These are phyloP conservation scores for Dufourea novaeangliae DNA, from an alignment of 1,140 invertebrate genomes.

Conservation along the genomic window DNA sequence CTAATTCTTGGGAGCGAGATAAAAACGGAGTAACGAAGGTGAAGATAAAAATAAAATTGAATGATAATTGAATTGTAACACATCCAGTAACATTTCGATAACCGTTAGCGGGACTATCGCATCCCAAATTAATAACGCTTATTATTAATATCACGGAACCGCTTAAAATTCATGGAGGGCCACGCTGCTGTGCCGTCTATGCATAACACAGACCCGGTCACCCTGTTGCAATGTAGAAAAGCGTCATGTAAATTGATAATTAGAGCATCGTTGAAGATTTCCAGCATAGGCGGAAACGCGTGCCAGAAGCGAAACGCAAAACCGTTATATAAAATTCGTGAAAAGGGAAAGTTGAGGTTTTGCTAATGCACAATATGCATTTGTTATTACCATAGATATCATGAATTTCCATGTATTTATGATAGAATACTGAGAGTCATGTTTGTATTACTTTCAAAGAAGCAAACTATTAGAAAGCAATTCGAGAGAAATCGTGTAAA, in stretches of 20 bases:
- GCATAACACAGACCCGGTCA: slow-evolving; percentile 20
- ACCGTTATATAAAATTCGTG: slow-evolving; percentile 25
- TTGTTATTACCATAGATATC: background rate
- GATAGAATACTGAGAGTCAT: too few species aligned
- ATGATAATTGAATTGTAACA: background rate
- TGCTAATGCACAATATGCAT: too few species aligned
- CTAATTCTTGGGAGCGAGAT: background rate
- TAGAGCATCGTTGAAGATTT: slow-evolving; percentile 25
- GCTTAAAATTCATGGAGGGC: slow-evolving; percentile 10
- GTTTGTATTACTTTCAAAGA: too few species aligned
- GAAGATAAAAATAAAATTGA: background rate
- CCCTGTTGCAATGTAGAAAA: slow-evolving; percentile 4
- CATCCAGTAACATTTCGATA: background rate
- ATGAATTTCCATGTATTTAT: too few species aligned
- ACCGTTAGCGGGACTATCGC: background rate
- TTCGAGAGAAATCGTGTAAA: too few species aligned
- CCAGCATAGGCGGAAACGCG: background rate
- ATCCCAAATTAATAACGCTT: slow-evolving; percentile 18
- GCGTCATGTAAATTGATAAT: slow-evolving; percentile 23
- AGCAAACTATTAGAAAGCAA: too few species aligned
- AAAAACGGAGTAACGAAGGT: background rate
- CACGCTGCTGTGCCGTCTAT: background rate
- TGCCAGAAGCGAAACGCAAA: background rate
- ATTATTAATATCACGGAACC: slow-evolving; percentile 44
- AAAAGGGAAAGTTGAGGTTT: slow-evolving; percentile 28